These are phyloP conservation scores for Syngnathus scovelli DNA, from an alignment of 2,113 vertebrate species.

Conservation along the genomic window DNA sequence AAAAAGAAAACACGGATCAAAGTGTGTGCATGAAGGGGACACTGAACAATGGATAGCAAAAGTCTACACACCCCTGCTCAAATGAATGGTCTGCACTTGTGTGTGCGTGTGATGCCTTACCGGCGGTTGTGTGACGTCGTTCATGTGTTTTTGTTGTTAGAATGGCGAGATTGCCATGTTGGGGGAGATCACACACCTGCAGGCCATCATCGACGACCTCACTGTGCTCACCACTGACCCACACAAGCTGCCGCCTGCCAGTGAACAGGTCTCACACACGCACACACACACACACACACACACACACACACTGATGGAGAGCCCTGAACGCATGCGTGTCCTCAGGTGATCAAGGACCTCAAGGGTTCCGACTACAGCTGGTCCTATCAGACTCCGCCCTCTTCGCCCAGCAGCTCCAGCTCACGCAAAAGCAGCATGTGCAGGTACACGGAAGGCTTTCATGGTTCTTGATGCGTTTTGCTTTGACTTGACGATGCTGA, in stretches of 20 bases:
- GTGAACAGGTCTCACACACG: conserved; percentile 80
- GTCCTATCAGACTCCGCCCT: conserved; percentile 96
- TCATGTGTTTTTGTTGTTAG: conserved; percentile 52
- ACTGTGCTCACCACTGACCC: conserved; percentile 87
- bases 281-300: neutral
- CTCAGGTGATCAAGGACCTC: conserved; percentile 92
- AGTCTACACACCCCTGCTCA: too few species aligned
- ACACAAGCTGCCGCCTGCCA: conserved; percentile 92
- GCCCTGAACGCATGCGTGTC: neutral
- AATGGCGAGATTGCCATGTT: conserved; percentile 96
- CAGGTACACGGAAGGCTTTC: conserved; percentile 71
- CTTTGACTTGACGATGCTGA: too few species aligned
- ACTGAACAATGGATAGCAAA: too few species aligned
- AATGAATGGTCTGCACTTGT: neutral
- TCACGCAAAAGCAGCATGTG: conserved; percentile 99
- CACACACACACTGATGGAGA: neutral
- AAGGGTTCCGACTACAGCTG: conserved; percentile 97
- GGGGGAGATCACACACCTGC: conserved; percentile 96
- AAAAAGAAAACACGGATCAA: too few species aligned
- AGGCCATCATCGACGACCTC: conserved; percentile 96
- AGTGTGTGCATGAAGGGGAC: too few species aligned
- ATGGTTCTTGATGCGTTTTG: too few species aligned
- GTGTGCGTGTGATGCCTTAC: too few species aligned
- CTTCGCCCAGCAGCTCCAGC: conserved; percentile 90
- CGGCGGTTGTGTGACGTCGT: neutral